Percentiles rank a stretch among this genome's conserved stretches.
phyloP scores from a whole-genome alignment of 2,888 invertebrate species.

The Auanema sp. region DNA sequence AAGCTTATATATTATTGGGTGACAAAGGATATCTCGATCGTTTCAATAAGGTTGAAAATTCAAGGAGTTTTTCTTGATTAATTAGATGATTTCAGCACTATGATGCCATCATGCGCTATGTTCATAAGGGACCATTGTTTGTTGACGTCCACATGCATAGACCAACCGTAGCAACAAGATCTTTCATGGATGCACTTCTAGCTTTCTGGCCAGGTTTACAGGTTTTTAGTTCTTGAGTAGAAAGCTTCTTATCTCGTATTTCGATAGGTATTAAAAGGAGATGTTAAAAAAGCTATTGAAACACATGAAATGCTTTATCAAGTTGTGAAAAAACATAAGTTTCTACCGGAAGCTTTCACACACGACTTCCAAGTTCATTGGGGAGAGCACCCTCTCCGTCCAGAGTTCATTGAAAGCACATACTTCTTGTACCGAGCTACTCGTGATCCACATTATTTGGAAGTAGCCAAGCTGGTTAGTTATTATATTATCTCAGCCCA shows the following conservation, averaged over 20 bases:
- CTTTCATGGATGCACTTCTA: conserved; percentile 94
- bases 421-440: conserved; percentile 94
- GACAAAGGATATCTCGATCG: conserved; percentile 90
- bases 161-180: conserved; percentile 87
- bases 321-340: conserved; percentile 94
- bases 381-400: conserved; percentile 91
- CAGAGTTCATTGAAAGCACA: conserved; percentile 96
- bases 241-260: not conserved
- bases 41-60: conserved; percentile 74
- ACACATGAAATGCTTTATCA: conserved; percentile 98
- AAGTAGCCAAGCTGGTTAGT: conserved; percentile 78
- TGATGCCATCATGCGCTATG: conserved; percentile 73
- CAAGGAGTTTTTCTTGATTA: not conserved
- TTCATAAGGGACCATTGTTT: conserved; percentile 90
- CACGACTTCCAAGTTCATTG: conserved; percentile 97
- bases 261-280: conserved; percentile 78
- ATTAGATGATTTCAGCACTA: conserved; percentile 60
- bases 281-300: conserved; percentile 94
- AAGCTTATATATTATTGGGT: conserved; percentile 87
- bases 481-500: not conserved
- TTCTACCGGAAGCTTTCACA: conserved; percentile 97
- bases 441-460: conserved; percentile 89
- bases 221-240: conserved; percentile 12
- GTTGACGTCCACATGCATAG: conserved; percentile 92
- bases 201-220: conserved; percentile 95